These are phyloP conservation scores for Sarcophaga variegata DNA, from an alignment of 2,888 invertebrate species.

Conservation along the genomic window DNA sequence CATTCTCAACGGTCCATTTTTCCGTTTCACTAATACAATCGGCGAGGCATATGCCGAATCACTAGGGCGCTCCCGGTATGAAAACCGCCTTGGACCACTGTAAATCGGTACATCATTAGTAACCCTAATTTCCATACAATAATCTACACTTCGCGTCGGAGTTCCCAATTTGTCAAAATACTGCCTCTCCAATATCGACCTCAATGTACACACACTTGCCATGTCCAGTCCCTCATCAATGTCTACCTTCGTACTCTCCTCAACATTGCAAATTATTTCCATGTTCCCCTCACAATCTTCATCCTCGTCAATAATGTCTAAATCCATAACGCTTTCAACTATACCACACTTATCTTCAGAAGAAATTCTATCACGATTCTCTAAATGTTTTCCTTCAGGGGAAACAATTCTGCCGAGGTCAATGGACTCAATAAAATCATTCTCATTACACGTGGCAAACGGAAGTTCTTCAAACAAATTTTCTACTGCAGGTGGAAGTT, in stretches of 20 bases:
- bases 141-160: background rate
- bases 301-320: no score
- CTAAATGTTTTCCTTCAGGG: no score
- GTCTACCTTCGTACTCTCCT: background rate
- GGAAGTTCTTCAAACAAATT: no score
- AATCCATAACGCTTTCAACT: no score
- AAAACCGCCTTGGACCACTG: background rate
- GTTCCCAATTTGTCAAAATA: background rate
- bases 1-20: conserved; percentile 25
- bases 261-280: background rate
- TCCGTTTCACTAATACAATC: background rate
- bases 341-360: no score
- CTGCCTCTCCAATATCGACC: background rate
- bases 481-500: no score
- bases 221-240: background rate
- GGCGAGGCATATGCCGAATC: no score
- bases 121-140: background rate
- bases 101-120: no score
- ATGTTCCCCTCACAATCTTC: no score
- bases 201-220: background rate
- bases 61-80: conserved; percentile 2
- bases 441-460: background rate
- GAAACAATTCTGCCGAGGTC: no score
- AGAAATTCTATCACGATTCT: no score
- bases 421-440: background rate